Base-by-base conservation (phyloP, 2,797 vertebrate species). In the Diceros bicornis region DNA sequence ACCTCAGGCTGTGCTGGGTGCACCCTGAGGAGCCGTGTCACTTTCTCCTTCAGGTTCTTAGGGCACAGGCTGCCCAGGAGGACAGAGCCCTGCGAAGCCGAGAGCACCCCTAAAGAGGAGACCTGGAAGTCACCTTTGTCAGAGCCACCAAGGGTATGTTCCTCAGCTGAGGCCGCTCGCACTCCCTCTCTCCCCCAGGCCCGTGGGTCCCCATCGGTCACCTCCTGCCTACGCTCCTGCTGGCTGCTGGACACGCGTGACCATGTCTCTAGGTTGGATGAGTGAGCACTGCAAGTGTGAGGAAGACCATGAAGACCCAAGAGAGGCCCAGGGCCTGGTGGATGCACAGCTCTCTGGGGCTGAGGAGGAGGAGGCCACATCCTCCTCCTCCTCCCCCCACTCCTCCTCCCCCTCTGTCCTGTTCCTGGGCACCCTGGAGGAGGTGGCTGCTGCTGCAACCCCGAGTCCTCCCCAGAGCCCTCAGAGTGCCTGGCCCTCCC, bases 311-410 rank as follows among this genome's bases (percentile, higher is more conserved):
- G 17, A 83, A 32, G n/a, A 21, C 10, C 61, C 57, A 91, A 41
- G 34, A 18, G 55, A 77, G 17, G 3, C 10, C 0, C 20, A 7
- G 4, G 14, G 7, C 17, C 50, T 5, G 2, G 2, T 17, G 29
- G 69, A 37, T 27, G 29, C 4, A 0, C 32, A 62, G 57, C 64
- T 37, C 8, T 50, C 34, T 2, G 0, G 1, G 13, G 71, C 10
- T 74, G 50, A 62, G 17, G 17, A 2, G 25, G 16, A 25, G 44
- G n/a, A n/a, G 21, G 9, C 9, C 2, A 0, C 57, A 6, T 27
- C 62, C 3, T 0, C 27, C 27, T 41, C 14, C 7, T 2, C n/a
- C 12, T n/a, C 50, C 25, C 13, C 34, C 8, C n/a, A n/a, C n/a
- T 7, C 55, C 3, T 37, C 50, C 32, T 71, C 95, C 14, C 3